A percentile compares a stretch with the other conserved stretches of the same genome.
Evolutionary conservation across 2,797 vertebrate species (phyloP).

Genomic region (Aplochiton taeniatus): DNA sequence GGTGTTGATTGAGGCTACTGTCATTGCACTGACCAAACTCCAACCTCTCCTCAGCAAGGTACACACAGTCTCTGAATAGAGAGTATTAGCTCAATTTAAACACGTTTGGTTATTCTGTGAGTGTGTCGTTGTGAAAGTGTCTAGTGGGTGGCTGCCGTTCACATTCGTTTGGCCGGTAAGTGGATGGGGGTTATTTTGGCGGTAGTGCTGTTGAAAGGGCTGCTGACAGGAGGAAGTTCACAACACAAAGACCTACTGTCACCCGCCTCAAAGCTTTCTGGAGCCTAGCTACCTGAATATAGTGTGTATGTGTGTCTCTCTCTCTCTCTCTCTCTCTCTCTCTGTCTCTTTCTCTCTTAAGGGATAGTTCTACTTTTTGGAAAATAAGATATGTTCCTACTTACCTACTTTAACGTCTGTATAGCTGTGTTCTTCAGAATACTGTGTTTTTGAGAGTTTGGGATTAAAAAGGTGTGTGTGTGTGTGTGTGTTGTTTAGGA

Average conservation of each 20-base stretch:
- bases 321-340: too few relatives aligned
- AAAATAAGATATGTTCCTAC: too few relatives aligned
- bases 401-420: too few relatives aligned
- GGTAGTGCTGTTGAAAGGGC: neutral
- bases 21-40: slow-evolving; percentile 96
- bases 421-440: too few relatives aligned
- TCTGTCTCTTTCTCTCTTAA: too few relatives aligned
- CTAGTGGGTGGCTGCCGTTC: too few relatives aligned
- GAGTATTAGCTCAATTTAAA: too few relatives aligned
- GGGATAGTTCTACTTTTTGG: too few relatives aligned
- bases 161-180: neutral
- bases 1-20: slow-evolving; percentile 96
- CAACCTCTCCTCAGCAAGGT: slow-evolving; percentile 98
- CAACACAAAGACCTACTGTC: too few relatives aligned
- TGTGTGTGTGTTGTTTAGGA: slow-evolving; percentile 74
- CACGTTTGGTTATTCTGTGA: too few relatives aligned
- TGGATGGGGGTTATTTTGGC: neutral
- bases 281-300: too few relatives aligned
- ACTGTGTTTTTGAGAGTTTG: neutral
- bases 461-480: neutral
- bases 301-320: slow-evolving; percentile 2
- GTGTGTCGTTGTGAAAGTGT: neutral
- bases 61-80: slow-evolving; percentile 42
- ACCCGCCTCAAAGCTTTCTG: neutral
- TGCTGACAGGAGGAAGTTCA: neutral